phyloP scores from a whole-genome alignment of 2,797 vertebrate species.

The Microcaecilia unicolor region DNA sequence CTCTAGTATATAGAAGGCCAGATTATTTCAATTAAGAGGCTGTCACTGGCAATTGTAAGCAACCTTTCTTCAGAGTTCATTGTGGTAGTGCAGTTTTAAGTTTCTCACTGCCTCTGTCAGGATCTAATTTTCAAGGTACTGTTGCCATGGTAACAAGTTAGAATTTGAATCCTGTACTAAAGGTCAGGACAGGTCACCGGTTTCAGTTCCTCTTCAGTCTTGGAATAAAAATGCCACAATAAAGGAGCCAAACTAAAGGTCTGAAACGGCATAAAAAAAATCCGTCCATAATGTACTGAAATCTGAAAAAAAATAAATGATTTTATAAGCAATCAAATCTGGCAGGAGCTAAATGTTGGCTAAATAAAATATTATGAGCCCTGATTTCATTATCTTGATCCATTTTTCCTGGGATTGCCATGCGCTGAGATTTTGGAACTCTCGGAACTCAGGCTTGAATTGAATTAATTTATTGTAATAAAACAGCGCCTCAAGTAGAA shows the following conservation, averaged over 20 bases:
- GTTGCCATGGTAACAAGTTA: conserved; percentile 53
- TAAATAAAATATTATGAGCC: conserved; percentile 17
- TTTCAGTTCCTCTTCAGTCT: conserved; percentile 49
- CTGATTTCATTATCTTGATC: not conserved
- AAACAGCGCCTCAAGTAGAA: too few species aligned
- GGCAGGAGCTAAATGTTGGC: conserved; percentile 27
- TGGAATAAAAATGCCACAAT: conserved; percentile 33
- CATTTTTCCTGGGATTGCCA: too few species aligned
- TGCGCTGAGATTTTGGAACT: too few species aligned
- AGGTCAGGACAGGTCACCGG: conserved; percentile 51
- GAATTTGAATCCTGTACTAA: conserved; percentile 59
- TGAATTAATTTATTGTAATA: too few species aligned
- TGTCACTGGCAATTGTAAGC: conserved; percentile 31
- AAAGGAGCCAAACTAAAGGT: conserved; percentile 30
- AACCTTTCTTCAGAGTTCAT: conserved; percentile 41
- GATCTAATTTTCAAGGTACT: conserved; percentile 51
- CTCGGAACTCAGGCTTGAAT: too few species aligned
- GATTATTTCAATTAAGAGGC: conserved; percentile 54
- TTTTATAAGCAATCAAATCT: conserved; percentile 24
- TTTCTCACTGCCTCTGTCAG: conserved; percentile 44
- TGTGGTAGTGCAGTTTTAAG: conserved; percentile 38
- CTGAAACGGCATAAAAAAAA: conserved; percentile 28
- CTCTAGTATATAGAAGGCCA: conserved; percentile 16
- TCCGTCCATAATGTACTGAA: conserved; percentile 23
- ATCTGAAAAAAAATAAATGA: conserved; percentile 14